These are phyloP conservation scores for Heterodera filipjevi DNA, from an alignment of 2,888 invertebrate species.

Conservation along the genomic window DNA sequence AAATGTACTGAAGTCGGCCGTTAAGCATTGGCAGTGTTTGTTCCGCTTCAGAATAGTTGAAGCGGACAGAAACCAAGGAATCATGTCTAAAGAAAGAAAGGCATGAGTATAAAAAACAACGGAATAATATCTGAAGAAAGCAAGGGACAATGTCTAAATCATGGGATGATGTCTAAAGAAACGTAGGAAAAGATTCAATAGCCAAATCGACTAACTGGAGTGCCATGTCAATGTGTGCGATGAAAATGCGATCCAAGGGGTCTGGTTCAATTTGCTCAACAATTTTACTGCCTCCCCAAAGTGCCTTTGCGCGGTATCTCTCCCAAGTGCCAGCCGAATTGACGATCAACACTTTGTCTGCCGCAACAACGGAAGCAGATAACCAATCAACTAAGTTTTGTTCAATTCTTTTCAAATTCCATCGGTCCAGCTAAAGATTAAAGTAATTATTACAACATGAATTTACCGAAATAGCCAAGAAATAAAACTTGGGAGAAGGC, in stretches of 20 bases:
- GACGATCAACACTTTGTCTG: constrained; percentile 61
- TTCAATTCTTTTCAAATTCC: constrained; percentile 60
- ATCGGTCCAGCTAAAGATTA: constrained; percentile 52
- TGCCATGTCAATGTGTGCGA: constrained; percentile 56
- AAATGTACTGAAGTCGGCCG: constrained; percentile 57
- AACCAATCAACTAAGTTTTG: constrained; percentile 60
- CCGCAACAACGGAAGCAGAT: constrained; percentile 54
- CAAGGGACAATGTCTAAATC: no score
- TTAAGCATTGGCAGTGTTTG: constrained; percentile 53
- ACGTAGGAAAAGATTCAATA: background rate
- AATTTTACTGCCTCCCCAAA: constrained; percentile 32
- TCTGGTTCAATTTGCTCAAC: constrained; percentile 49
- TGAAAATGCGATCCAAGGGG: constrained; percentile 53
- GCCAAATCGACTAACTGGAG: constrained; percentile 48
- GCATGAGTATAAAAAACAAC: background rate
- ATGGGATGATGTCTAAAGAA: constrained; percentile 57
- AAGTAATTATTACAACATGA: no score
- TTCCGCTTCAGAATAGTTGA: constrained; percentile 54
- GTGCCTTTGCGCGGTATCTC: constrained; percentile 45
- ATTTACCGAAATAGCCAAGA: no score
- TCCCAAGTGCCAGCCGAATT: constrained; percentile 60
- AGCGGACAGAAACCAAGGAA: constrained; percentile 57
- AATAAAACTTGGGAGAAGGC: no score
- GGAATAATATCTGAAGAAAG: no score
- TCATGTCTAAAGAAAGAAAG: constrained; percentile 53